phyloP scores from a whole-genome alignment of 2,888 invertebrate species.

The Melinopterus prodromus region DNA sequence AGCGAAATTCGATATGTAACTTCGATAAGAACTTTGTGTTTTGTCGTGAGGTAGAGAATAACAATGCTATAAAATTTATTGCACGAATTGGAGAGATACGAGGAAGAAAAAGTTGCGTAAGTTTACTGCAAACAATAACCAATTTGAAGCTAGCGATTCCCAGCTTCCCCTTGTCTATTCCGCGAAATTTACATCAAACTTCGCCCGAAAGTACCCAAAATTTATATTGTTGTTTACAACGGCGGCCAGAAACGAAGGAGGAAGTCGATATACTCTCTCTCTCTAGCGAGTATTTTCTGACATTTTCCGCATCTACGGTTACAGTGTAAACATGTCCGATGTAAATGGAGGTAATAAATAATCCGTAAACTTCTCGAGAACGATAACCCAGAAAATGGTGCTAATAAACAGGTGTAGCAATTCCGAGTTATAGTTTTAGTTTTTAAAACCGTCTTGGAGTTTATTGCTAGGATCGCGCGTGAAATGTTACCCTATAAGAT shows the following conservation, averaged over 20 bases:
- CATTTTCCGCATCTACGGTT: not conserved
- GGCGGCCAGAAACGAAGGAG: not conserved
- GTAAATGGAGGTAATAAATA: not conserved
- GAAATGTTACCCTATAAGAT: not conserved
- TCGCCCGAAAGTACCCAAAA: not conserved
- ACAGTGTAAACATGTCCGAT: not conserved
- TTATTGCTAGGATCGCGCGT: not conserved
- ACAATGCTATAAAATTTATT: not conserved
- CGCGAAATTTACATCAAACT: conserved; percentile 4
- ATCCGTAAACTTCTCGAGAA: not conserved
- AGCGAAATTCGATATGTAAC: not conserved
- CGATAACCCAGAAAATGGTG: not conserved
- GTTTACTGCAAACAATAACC: conserved; percentile 4
- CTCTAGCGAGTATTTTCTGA: not conserved
- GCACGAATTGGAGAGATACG: not conserved
- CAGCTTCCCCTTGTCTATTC: not conserved
- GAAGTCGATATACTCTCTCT: not conserved
- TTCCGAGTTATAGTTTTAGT: not conserved
- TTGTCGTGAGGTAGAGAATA: not conserved
- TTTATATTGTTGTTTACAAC: conserved; percentile 4
- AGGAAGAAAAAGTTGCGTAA: not conserved
- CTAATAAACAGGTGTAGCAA: not conserved
- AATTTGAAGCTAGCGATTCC: not conserved
- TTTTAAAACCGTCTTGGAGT: not conserved
- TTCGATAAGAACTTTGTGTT: not conserved